Percentiles rank a stretch among this genome's conserved stretches.
These are phyloP conservation scores for Tragulus kanchil DNA, from an alignment of 2,113 vertebrate genomes.

Conservation along the genomic window DNA sequence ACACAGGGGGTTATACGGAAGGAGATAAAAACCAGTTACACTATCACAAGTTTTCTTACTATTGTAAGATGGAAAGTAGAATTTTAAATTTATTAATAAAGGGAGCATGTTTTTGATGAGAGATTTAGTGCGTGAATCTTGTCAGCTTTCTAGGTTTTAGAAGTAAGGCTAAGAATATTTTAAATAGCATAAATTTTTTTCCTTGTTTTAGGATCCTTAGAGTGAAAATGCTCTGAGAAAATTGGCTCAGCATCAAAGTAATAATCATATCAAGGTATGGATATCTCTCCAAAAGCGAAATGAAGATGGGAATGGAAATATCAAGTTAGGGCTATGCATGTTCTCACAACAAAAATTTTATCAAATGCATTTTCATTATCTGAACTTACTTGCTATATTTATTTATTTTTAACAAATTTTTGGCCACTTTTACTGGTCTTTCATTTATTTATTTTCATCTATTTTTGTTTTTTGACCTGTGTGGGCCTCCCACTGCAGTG, in stretches of 20 bases:
- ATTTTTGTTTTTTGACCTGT: no score
- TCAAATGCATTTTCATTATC: constrained; percentile 47
- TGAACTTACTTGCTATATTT: constrained; percentile 38
- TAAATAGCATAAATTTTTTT: constrained; percentile 62
- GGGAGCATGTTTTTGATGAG: not conserved
- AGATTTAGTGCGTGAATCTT: not conserved
- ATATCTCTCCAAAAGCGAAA: constrained; percentile 66
- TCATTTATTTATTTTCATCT: no score
- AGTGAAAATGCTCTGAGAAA: constrained; percentile 61
- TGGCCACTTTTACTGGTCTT: not conserved
- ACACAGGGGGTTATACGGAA: not conserved
- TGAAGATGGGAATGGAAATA: constrained; percentile 51
- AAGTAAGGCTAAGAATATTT: constrained; percentile 48
- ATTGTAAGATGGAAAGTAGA: not conserved
- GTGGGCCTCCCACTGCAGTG: no score
- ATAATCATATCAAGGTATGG: constrained; percentile 56
- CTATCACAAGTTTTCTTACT: not conserved
- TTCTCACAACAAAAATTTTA: constrained; percentile 62
- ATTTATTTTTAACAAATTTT: constrained; percentile 60
- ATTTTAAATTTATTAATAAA: constrained; percentile 23
- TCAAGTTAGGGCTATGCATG: constrained; percentile 42
- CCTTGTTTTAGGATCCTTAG: constrained; percentile 29
- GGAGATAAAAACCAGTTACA: not conserved
- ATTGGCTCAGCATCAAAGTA: constrained; percentile 65
- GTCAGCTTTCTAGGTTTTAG: constrained; percentile 50